Conservation (phyloP, 2,888 invertebrate species). For the Lasius fuliginosus region DNA sequence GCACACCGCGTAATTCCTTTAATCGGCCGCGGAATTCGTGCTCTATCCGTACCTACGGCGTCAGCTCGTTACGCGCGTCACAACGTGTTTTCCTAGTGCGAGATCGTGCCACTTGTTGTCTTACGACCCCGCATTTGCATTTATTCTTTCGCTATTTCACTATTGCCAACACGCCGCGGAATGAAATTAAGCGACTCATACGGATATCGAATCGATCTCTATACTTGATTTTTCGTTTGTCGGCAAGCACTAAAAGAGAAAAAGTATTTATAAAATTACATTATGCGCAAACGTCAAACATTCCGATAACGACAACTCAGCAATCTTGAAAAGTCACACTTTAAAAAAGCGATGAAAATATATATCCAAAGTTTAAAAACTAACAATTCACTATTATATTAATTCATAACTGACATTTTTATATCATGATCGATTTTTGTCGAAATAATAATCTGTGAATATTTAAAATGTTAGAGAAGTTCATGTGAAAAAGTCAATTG, state of each 20-base stretch:
- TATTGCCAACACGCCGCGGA: background rate
- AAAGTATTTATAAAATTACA: background rate
- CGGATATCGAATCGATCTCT: background rate
- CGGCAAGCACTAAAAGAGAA: background rate
- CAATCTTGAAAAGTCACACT: background rate
- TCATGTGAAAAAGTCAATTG: background rate
- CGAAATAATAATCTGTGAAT: background rate
- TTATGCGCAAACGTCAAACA: background rate
- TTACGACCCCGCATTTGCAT: constrained; percentile 6
- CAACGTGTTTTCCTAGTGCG: constrained; percentile 20
- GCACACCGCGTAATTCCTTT: constrained; percentile 81
- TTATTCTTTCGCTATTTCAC: background rate
- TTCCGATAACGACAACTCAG: background rate
- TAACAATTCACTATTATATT: background rate
- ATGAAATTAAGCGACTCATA: background rate
- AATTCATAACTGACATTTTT: background rate
- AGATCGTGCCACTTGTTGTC: constrained; percentile 21
- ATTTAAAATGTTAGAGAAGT: background rate
- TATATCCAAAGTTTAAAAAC: background rate
- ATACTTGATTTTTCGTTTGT: background rate
- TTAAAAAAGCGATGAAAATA: background rate
- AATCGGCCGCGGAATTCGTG: constrained; percentile 80
- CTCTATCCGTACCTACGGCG: constrained; percentile 53
- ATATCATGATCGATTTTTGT: background rate
- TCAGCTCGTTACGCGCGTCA: constrained; percentile 29